Percentiles rank a stretch among this genome's conserved stretches.
phyloP scores from a whole-genome alignment of 2,888 invertebrate genomes.

The Drosophila nr. fundita region DNA sequence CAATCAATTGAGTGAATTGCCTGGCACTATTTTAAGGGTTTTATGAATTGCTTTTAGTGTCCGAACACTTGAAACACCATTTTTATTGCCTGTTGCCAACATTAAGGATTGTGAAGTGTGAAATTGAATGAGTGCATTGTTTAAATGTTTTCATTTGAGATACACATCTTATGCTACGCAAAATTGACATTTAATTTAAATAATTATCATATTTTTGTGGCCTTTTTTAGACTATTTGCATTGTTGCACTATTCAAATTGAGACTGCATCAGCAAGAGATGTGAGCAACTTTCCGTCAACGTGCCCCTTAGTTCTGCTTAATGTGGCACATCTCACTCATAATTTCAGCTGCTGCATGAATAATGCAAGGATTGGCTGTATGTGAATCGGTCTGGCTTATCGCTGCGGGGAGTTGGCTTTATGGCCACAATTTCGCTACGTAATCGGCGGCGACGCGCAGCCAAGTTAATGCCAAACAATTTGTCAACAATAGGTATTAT shows the following conservation, averaged over 20 bases:
- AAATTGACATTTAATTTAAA: neutral
- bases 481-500: slow-evolving; percentile 72
- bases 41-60: slow-evolving; percentile 44
- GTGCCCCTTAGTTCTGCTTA: slow-evolving; percentile 11
- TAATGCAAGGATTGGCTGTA: slow-evolving; percentile 36
- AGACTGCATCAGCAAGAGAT: neutral
- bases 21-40: slow-evolving; percentile 44
- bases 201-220: neutral
- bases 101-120: neutral
- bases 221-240: neutral
- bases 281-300: slow-evolving; percentile 5
- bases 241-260: neutral
- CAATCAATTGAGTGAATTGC: slow-evolving; percentile 57
- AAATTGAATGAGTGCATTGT: neutral
- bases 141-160: neutral
- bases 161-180: neutral
- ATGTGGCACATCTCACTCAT: slow-evolving; percentile 35
- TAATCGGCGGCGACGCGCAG: slow-evolving; percentile 32
- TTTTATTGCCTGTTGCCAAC: slow-evolving; percentile 12
- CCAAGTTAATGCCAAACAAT: slow-evolving; percentile 69
- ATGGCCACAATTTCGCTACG: slow-evolving; percentile 20
- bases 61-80: slow-evolving; percentile 23
- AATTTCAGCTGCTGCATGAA: slow-evolving; percentile 33
- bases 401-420: neutral
- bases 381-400: slow-evolving; percentile 16